Conservation (phyloP, 2,888 invertebrate genomes). For the Dilophus febrilis region DNA sequence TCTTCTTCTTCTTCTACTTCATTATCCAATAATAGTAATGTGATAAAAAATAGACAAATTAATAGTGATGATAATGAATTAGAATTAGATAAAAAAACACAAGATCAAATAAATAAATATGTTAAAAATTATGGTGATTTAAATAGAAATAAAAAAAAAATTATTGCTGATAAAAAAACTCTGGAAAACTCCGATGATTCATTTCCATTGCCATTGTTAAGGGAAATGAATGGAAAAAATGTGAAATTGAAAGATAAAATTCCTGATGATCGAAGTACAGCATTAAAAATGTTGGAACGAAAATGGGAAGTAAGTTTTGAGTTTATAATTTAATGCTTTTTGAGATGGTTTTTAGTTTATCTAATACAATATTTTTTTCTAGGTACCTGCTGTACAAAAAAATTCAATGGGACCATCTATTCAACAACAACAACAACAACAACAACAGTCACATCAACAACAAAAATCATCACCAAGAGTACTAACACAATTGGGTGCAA, state of each 20-base stretch:
- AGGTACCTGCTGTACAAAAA: conserved; percentile 48
- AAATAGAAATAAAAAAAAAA: conserved; percentile 15
- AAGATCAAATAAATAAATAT: conserved; percentile 21
- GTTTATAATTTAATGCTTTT: too few relatives aligned
- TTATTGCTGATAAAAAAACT: conserved; percentile 19
- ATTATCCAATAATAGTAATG: neutral
- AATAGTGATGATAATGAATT: conserved; percentile 18
- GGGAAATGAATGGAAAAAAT: conserved; percentile 20
- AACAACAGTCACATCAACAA: too few relatives aligned
- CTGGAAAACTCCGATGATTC: neutral
- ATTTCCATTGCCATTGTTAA: conserved; percentile 24
- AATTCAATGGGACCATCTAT: conserved; percentile 21
- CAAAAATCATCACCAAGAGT: conserved; percentile 30
- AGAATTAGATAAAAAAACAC: conserved; percentile 15
- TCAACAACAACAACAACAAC: too few relatives aligned
- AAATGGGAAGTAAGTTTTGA: conserved; percentile 32
- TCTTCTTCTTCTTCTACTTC: too few relatives aligned
- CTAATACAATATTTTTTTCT: too few relatives aligned
- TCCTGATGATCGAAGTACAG: neutral
- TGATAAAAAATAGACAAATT: conserved; percentile 6
- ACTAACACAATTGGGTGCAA: conserved; percentile 49
- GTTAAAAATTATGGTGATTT: conserved; percentile 26
- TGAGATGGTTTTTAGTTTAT: too few relatives aligned
- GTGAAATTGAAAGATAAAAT: neutral
- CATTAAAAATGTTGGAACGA: conserved; percentile 27